Evolutionary conservation across 2,797 vertebrate species (phyloP).

Genomic region (Acanthopagrus latus): DNA sequence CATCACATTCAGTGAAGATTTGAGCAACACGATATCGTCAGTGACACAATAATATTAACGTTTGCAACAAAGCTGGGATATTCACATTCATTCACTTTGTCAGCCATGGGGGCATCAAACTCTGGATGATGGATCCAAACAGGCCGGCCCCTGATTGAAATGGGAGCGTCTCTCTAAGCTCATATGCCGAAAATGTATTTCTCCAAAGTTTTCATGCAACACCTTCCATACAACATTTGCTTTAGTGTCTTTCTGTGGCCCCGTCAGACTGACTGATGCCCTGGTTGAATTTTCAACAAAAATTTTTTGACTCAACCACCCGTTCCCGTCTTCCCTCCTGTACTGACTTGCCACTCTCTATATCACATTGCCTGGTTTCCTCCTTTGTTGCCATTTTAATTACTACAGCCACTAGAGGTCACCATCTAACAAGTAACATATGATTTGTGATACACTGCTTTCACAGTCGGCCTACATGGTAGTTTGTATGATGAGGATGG

Average conservation of each 20-base stretch:
- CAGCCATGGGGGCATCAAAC: neutral
- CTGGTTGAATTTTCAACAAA: no score
- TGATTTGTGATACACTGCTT: no score
- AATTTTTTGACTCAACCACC: no score
- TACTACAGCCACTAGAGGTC: no score
- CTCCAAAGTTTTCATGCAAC: neutral
- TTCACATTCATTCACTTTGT: neutral
- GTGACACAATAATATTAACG: neutral
- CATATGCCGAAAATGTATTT: neutral
- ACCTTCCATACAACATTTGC: neutral
- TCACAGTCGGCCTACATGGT: no score
- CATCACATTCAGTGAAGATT: neutral
- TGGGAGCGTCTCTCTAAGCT: neutral
- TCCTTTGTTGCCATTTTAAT: no score
- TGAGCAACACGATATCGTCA: neutral
- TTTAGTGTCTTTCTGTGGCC: neutral
- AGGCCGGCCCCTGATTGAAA: neutral
- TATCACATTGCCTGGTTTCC: no score
- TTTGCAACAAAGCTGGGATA: neutral
- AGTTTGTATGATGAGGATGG: no score
- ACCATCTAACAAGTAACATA: no score
- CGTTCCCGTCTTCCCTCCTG: no score
- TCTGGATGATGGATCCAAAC: neutral
- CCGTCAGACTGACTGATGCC: neutral
- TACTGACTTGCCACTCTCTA: no score